Evolutionary conservation across 2,797 vertebrate species (phyloP), one percentile per base, ranked within the genome.

Genomic region (Garrulus glandarius): DNA sequence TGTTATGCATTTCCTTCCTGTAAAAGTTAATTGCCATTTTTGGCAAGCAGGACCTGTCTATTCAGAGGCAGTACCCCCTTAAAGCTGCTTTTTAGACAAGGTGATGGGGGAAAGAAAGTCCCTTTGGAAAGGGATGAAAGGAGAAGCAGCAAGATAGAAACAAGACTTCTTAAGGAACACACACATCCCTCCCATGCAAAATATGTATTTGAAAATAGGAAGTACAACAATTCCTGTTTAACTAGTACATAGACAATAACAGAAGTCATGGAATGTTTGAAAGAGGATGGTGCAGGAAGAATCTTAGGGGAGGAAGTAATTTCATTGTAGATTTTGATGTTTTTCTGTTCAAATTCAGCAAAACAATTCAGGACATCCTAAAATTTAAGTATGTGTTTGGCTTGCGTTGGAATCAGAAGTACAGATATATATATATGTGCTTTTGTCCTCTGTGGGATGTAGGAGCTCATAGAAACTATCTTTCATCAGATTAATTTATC

Each of bases 171-270:
- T 79, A 68, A 63, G 46, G 55, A 83, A 50, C 22, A 16, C 37
- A 53, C 39, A 41, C 17, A 5, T 5, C 6, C 11, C 19, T 82
- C 36, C 77, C 26, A 36, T 23, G 0, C 55, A 55, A 84, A 94
- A 55, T 82, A 71, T 0, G 3, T 65, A 20, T 87, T 93, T 93
- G 56, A 44, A 81, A 91, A 82, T 37, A 32, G 21, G 39, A 75
- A 92, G 21, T 74, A 32, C 56, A 90, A 76, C 36, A 78, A 88
- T 84, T 86, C 34, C 43, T 74, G 36, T 59, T 64, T 43, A 59
- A 44, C 47, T 68, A 16, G 16, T 72, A 39, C 14, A 21, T 32
- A 46, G 37, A 67, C 32, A 78, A 34, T 53, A 79, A 60, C 55
- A 68, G n/a, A 46, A 59, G 60, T 70, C 86, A 60, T 4, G n/a